Conservation (phyloP, 2,888 invertebrate genomes). For the Rambutsinella grinnellia region DNA sequence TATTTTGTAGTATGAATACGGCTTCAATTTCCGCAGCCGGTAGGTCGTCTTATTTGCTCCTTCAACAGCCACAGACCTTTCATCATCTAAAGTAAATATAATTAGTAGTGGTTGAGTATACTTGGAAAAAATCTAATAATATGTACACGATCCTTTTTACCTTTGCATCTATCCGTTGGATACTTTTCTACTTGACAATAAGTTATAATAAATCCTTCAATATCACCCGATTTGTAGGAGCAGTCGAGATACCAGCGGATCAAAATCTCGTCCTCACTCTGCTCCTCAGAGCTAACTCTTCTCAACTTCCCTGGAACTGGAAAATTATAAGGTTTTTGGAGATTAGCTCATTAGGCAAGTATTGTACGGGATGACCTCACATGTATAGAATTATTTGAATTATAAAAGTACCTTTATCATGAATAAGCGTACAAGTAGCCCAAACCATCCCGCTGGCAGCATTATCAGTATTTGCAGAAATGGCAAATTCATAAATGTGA, state of each 20-base stretch:
- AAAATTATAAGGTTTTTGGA: slow-evolving; percentile 36
- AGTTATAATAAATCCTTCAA: slow-evolving; percentile 81
- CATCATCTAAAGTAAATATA: slow-evolving; percentile 53
- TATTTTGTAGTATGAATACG: slow-evolving; percentile 82
- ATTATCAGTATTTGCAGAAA: slow-evolving; percentile 79
- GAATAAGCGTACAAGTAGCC: slow-evolving; percentile 81
- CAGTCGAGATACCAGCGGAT: slow-evolving; percentile 85
- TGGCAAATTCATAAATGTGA: slow-evolving; percentile 80
- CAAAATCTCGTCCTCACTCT: slow-evolving; percentile 73
- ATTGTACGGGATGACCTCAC: slow-evolving; percentile 1
- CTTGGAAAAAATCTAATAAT: background rate
- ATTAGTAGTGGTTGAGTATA: background rate
- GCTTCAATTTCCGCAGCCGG: slow-evolving; percentile 74
- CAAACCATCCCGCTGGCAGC: slow-evolving; percentile 88
- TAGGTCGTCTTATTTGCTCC: slow-evolving; percentile 58
- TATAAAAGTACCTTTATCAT: slow-evolving; percentile 70
- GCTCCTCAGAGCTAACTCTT: slow-evolving; percentile 72
- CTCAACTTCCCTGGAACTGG: slow-evolving; percentile 74
- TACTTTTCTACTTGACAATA: slow-evolving; percentile 77
- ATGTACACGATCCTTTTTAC: slow-evolving; percentile 20
- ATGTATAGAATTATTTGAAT: background rate
- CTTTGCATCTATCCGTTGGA: slow-evolving; percentile 42
- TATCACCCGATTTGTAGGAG: slow-evolving; percentile 78
- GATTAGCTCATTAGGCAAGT: slow-evolving; percentile 19
- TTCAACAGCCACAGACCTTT: slow-evolving; percentile 50